Base-by-base conservation (phyloP, 1,140 invertebrate genomes). In the Drosophila watanabei region DNA sequence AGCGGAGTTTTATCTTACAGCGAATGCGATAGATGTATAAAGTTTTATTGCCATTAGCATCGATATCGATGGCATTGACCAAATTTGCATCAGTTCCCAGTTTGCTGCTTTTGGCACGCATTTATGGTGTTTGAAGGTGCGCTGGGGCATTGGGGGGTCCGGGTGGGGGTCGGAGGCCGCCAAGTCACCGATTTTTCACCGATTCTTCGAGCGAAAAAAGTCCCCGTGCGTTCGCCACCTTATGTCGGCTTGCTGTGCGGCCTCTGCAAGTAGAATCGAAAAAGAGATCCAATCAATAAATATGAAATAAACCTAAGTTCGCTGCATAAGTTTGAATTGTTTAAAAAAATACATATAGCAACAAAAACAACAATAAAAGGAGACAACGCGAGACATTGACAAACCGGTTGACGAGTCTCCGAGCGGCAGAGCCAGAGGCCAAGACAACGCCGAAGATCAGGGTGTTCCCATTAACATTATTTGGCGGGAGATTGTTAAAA, bases 1-100 rank as follows among this genome's bases (percentile, higher is more conserved):
- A 4, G 35, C 24, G 10, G 46, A 63, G 54, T 91, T 91, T 91
- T 83, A 92, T 92, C 85, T 92, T 92, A 85, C 91, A 92, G 77
- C 91, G 88, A 77, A 92, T 92, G 70, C 91, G 80, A 84, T 92
- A 90, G 68, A 92, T 91, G 69, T 92, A 92, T 80, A 91, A 77
- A 81, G 73, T 91, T 91, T 91, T 89, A 80, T 79, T 82, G 83
- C 87, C 89, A 88, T 90, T 81, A 82, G 84, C 78, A 91, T 52
- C 79, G 83, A 75, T 83, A 77, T 85, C 75, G 86, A 77, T 83
- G 80, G 77, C 86, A 80, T 90, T 82, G 86, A 77, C 82, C 87
- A 90, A 90, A 90, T 91, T 82, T 82, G 82, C 82, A 90, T 90
- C 69, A 82, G 86, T 92, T 91, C 85, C 88, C 91, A 87, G 85